These are phyloP conservation scores for Pseudococcus jackbeardsleyi DNA, from an alignment of 2,888 invertebrate genomes.

Conservation along the genomic window DNA sequence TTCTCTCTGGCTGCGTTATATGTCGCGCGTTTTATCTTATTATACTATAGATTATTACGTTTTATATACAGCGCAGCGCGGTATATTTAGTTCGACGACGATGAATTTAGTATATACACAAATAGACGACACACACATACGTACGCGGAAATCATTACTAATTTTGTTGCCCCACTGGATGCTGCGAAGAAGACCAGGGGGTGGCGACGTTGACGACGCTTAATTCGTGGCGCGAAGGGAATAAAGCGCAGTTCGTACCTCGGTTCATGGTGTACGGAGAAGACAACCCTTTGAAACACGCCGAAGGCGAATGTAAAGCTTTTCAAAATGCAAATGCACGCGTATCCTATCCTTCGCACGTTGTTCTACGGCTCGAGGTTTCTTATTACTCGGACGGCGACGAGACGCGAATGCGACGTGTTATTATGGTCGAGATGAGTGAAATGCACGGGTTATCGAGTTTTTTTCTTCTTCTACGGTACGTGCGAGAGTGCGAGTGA, in stretches of 20 bases:
- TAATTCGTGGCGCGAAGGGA: no score
- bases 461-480: background rate
- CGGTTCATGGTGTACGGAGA: background rate
- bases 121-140: background rate
- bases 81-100: constrained; percentile 31
- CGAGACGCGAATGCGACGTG: background rate
- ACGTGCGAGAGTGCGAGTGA: background rate
- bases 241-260: background rate
- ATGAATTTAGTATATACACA: constrained; percentile 6
- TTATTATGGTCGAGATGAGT: background rate
- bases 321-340: constrained; percentile 12
- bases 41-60: constrained; percentile 23
- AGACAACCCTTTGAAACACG: constrained; percentile 6
- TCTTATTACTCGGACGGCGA: background rate
- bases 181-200: background rate
- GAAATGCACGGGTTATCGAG: background rate
- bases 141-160: constrained; percentile 22
- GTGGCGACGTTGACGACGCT: background rate
- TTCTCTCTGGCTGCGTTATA: background rate
- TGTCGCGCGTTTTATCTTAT: constrained; percentile 37
- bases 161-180: background rate
- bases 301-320: constrained; percentile 7
- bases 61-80: background rate
- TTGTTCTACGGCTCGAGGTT: background rate
- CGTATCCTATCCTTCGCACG: background rate